phyloP scores from a whole-genome alignment of 2,888 invertebrate genomes.

The Oeneis ivallda region DNA sequence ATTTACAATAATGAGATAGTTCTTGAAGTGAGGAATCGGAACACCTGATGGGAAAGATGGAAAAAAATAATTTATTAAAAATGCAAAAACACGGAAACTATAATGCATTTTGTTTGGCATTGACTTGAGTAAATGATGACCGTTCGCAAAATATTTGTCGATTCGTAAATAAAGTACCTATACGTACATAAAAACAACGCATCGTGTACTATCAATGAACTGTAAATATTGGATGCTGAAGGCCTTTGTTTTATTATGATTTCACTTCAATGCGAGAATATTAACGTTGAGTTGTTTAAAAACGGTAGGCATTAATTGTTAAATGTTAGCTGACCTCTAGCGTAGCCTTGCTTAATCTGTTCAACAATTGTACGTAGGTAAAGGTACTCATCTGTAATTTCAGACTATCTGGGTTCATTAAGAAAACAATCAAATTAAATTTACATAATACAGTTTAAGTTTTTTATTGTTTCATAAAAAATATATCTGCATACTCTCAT shows the following conservation, averaged over 20 bases:
- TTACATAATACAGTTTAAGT: no score
- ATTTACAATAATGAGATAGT: no score
- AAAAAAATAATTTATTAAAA: background rate
- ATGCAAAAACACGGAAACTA: slow-evolving; percentile 7
- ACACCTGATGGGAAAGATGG: no score
- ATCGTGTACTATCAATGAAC: background rate
- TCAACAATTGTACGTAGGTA: background rate
- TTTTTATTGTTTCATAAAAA: background rate
- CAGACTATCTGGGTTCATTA: background rate
- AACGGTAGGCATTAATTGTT: background rate
- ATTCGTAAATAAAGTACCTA: background rate
- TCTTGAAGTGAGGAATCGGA: no score
- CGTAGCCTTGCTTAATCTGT: background rate
- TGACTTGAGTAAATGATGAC: background rate
- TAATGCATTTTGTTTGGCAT: background rate
- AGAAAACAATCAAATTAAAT: background rate
- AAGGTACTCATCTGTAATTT: background rate
- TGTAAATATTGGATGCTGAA: background rate
- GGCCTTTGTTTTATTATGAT: slow-evolving; percentile 5
- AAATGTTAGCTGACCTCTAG: slow-evolving; percentile 6
- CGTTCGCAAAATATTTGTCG: slow-evolving; percentile 13
- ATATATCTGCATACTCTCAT: no score
- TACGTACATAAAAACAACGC: background rate
- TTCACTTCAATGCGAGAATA: slow-evolving; percentile 1
- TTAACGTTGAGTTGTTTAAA: background rate